Evolutionary conservation across 2,888 invertebrate species (phyloP).

Genomic region (Cyclophora albipunctata): DNA sequence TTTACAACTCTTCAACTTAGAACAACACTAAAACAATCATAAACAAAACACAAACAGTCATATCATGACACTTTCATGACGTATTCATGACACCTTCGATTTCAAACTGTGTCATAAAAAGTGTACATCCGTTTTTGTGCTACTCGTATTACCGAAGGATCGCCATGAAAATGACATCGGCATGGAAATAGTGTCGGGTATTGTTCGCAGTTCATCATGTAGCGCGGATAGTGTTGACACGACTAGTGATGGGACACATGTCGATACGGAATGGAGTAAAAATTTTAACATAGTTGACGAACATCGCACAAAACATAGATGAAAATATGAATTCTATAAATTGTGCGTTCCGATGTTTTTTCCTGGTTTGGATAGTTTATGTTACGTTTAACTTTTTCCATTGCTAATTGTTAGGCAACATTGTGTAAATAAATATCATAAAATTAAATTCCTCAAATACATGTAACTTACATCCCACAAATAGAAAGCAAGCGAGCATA

Average conservation of each 20-base stretch:
- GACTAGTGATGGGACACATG: constrained; percentile 10
- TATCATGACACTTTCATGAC: constrained; percentile 14
- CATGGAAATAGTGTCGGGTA: constrained; percentile 24
- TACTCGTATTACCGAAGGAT: constrained; percentile 11
- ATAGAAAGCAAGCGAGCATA: too few species aligned
- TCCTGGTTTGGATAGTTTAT: too few species aligned
- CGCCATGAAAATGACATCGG: constrained; percentile 17
- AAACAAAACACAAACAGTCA: constrained; percentile 9
- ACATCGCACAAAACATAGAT: too few species aligned
- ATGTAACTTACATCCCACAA: too few species aligned
- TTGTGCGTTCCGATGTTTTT: too few species aligned
- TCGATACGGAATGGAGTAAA: too few species aligned
- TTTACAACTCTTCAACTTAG: constrained; percentile 4
- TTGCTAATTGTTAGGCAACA: too few species aligned
- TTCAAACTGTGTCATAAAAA: constrained; percentile 14
- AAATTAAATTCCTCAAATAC: too few species aligned
- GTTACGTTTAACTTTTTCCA: too few species aligned
- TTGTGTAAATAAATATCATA: too few species aligned
- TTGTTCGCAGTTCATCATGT: constrained; percentile 47
- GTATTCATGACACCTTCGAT: constrained; percentile 17
- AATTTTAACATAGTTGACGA: too few species aligned
- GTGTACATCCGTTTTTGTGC: neutral
- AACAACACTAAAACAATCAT: constrained; percentile 17
- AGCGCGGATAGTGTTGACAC: constrained; percentile 36
- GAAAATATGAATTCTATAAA: too few species aligned